Evolutionary conservation across 2,113 vertebrate species (phyloP).

Genomic region (Misgurnus mizolepis): DNA sequence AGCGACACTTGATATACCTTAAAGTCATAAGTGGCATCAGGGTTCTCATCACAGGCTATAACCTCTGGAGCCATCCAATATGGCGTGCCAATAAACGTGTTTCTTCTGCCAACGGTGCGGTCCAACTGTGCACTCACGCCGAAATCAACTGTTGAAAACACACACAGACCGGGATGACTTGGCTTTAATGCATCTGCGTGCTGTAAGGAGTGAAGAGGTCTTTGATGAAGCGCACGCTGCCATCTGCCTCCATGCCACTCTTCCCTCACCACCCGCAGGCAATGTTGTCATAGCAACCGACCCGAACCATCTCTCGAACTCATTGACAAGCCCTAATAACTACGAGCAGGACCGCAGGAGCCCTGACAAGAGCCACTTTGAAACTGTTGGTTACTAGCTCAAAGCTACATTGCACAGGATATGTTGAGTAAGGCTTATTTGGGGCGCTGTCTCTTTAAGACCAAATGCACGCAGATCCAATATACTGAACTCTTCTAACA

Average conservation of each 20-base stretch:
- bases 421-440: no score
- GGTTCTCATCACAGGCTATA: constrained; percentile 97
- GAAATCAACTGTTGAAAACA: constrained; percentile 84
- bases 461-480: no score
- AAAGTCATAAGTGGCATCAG: constrained; percentile 98
- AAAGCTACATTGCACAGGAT: no score
- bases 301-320: constrained; percentile 32
- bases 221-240: constrained; percentile 47
- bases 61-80: constrained; percentile 99
- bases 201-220: constrained; percentile 51
- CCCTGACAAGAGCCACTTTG: background rate
- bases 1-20: constrained; percentile 78
- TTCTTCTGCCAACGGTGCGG: constrained; percentile 92
- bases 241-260: constrained; percentile 53
- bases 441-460: no score
- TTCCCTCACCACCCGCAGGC: constrained; percentile 44
- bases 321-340: constrained; percentile 18
- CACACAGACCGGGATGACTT: constrained; percentile 40
- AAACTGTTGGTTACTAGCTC: no score
- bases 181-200: constrained; percentile 53
- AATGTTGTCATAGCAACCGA: constrained; percentile 51
- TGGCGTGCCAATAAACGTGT: constrained; percentile 97
- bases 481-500: no score
- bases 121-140: constrained; percentile 97
- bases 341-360: background rate